Percentiles rank a stretch among this genome's conserved stretches.
phyloP scores from a whole-genome alignment of 2,797 vertebrate genomes.

The Aotus griseimembra region DNA sequence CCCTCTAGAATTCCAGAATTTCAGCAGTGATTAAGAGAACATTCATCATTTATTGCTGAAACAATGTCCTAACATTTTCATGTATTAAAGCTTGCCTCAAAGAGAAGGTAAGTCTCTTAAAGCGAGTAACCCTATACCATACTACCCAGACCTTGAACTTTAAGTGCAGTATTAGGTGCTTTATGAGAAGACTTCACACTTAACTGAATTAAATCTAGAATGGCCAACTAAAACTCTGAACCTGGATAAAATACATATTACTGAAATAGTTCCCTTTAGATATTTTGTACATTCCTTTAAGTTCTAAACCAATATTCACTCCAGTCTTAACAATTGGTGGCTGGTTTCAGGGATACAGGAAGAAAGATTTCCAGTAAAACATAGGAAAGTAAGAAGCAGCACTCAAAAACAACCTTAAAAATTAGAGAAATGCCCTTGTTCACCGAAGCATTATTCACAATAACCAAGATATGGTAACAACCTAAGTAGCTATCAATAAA shows the following conservation, averaged over 20 bases:
- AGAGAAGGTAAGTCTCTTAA: neutral
- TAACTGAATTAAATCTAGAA: neutral
- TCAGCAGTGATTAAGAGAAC: neutral
- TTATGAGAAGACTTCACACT: neutral
- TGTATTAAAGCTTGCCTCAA: neutral
- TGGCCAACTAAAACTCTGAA: neutral
- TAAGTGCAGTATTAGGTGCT: neutral
- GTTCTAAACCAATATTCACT: neutral
- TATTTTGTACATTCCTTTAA: neutral
- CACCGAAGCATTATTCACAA: neutral
- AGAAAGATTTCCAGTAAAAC: neutral
- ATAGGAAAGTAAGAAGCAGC: neutral
- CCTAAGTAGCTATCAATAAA: neutral
- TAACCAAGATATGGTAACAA: neutral
- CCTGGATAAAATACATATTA: neutral
- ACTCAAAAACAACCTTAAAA: constrained; percentile 24
- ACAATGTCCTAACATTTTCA: neutral
- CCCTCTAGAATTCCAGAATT: neutral
- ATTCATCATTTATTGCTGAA: neutral
- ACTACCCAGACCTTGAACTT: neutral
- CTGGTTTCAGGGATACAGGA: neutral
- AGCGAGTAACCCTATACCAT: neutral
- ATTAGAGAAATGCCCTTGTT: neutral
- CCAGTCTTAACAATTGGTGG: neutral
- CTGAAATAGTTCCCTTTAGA: neutral